Evolutionary conservation across 2,888 invertebrate genomes (phyloP).

Genomic region (Phragmatobia fuliginosa): DNA sequence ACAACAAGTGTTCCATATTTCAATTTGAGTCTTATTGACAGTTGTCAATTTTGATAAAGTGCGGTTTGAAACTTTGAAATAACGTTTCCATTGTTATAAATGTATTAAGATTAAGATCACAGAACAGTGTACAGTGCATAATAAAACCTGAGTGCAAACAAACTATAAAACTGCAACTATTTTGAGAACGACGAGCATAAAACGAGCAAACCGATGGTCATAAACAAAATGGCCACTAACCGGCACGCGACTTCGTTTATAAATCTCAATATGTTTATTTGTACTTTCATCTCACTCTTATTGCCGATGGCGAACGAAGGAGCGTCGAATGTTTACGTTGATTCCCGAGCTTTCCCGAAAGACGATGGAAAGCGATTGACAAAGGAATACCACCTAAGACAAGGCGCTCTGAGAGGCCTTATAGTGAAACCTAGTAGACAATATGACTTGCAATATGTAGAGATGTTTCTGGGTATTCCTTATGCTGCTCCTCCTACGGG

Average conservation of each 20-base stretch:
- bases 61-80: conserved; percentile 22
- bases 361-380: conserved; percentile 82
- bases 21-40: conserved; percentile 7
- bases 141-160: conserved; percentile 75
- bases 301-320: conserved; percentile 78
- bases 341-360: conserved; percentile 66
- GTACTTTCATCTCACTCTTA: conserved; percentile 79
- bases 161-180: conserved; percentile 74
- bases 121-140: conserved; percentile 58
- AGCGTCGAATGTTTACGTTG: conserved; percentile 71
- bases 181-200: conserved; percentile 71
- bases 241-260: conserved; percentile 80
- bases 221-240: conserved; percentile 81
- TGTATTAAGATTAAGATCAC: conserved; percentile 44
- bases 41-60: conserved; percentile 28
- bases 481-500: conserved; percentile 93
- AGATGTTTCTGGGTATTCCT: conserved; percentile 92
- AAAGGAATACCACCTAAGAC: conserved; percentile 88
- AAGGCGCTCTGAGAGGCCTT: conserved; percentile 90
- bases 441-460: conserved; percentile 88
- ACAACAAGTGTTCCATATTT: conserved; percentile 16
- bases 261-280: conserved; percentile 84
- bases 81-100: conserved; percentile 27
- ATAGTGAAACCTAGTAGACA: conserved; percentile 88
- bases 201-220: conserved; percentile 69